Evolutionary conservation across 2,797 vertebrate genomes (phyloP), one percentile per base, ranked within the genome.

Genomic region (Ispidina picta): DNA sequence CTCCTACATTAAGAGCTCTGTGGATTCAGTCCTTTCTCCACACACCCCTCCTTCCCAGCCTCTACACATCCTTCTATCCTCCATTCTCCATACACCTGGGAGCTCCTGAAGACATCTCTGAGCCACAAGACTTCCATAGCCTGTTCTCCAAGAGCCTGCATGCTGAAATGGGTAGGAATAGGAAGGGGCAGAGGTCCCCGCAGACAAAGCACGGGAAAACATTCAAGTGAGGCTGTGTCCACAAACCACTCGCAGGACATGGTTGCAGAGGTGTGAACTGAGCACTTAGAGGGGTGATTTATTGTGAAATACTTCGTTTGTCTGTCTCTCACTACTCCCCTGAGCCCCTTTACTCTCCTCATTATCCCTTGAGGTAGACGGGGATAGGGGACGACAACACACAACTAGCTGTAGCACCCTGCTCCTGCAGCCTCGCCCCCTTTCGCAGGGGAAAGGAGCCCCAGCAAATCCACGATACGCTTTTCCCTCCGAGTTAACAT

Each of bases 1-100:
- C 46, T 66, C 52, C 80, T 82, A 59, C 55, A 22, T 92, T 89
- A 86, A 77, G 39, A 83, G 71, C 64, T 76, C 70, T 20, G 60
- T 56, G 89, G 83, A 79, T 90, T 86, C 60, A 49, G 39, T 7
- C 0, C 1, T 90, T 85, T 52, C 87, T 62, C 48, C 5, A 1
- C 21, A 13, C 17, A 18, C 15, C 69, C 19, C 17, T 54, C 44
- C 29, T 8, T 10, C 54, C 21, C 9, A 37, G 15, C 25, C 33
- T 78, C 51, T 17, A 52, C 28, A 52, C 15, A 20, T 20, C 68
- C 21, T 29, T 54, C 51, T 29, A 6, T 14, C 58, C 18, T 26
- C 21, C 11, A 51, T 6, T 71, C 23, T 16, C 13, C 8, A 39
- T 5, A 68, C 23, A n/a, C 23, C 15, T 15, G 8, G 37, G 8